Percentiles rank a stretch among this genome's conserved stretches.
Evolutionary conservation across 2,113 vertebrate species (phyloP).

Genomic region (Excalfactoria chinensis): DNA sequence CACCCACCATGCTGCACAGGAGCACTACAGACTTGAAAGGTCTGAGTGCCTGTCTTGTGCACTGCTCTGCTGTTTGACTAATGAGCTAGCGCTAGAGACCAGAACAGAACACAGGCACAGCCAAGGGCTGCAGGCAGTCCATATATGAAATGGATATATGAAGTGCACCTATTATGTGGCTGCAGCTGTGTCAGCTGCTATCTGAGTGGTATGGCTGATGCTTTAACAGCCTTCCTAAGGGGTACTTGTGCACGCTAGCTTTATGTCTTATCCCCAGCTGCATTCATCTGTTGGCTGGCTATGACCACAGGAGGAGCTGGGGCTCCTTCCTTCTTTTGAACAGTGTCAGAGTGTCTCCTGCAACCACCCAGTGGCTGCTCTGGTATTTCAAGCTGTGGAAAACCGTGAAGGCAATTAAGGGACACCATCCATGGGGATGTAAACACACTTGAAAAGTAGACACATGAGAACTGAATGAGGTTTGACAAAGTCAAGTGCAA

Average conservation of each 20-base stretch:
- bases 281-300: background rate
- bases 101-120: accelerated
- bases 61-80: background rate
- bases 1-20: background rate
- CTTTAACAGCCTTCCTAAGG: background rate
- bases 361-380: accelerated
- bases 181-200: background rate
- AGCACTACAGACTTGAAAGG: background rate
- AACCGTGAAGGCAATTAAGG: background rate
- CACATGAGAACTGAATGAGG: too few species aligned
- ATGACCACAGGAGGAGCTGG: background rate
- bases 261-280: background rate
- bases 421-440: too few species aligned
- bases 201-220: background rate
- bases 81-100: background rate
- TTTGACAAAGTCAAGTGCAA: too few species aligned
- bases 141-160: background rate
- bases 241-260: background rate
- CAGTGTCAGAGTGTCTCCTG: background rate
- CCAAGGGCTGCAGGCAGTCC: background rate
- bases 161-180: background rate
- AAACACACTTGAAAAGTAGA: too few species aligned
- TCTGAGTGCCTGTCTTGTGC: background rate
- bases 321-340: accelerated
- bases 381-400: background rate